These are phyloP conservation scores for Epizoanthus stellaris DNA, from an alignment of 92 coral and sea anemone genomes.

Conservation along the genomic window DNA sequence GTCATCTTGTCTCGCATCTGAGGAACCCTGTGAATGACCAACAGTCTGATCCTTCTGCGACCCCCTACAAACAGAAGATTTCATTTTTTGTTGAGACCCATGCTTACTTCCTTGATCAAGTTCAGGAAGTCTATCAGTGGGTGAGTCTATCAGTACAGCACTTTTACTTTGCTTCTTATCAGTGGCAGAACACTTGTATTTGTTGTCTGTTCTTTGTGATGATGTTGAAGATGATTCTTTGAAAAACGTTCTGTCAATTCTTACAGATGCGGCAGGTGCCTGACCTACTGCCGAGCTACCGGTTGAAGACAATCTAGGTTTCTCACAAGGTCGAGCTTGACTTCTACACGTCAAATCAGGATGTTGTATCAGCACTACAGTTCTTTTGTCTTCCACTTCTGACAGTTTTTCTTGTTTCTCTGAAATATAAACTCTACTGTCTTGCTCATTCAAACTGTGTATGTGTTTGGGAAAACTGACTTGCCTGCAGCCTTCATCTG, in stretches of 20 bases:
- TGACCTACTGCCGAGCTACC: not conserved
- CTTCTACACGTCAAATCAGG: not conserved
- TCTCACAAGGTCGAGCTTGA: not conserved
- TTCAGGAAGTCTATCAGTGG: not conserved
- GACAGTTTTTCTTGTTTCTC: not conserved
- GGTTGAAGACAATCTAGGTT: not conserved
- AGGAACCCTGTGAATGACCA: not conserved
- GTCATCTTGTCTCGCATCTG: not conserved
- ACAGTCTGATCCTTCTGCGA: not conserved
- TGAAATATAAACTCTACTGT: not conserved
- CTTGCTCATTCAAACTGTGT: not conserved
- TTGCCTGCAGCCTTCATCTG: not conserved
- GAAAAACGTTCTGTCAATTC: slow-evolving; percentile 3
- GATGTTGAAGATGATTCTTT: not conserved
- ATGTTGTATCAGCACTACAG: not conserved
- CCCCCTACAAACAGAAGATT: not conserved
- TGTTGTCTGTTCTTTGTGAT: not conserved
- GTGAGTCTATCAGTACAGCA: not conserved
- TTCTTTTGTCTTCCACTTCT: not conserved
- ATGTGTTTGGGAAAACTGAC: not conserved
- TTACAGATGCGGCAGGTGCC: not conserved
- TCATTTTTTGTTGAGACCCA: not conserved
- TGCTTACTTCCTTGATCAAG: not conserved
- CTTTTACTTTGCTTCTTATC: not conserved
- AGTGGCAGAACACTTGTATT: slow-evolving; percentile 2